phyloP scores from a whole-genome alignment of 2,888 invertebrate genomes.

The Drosophila recens region DNA sequence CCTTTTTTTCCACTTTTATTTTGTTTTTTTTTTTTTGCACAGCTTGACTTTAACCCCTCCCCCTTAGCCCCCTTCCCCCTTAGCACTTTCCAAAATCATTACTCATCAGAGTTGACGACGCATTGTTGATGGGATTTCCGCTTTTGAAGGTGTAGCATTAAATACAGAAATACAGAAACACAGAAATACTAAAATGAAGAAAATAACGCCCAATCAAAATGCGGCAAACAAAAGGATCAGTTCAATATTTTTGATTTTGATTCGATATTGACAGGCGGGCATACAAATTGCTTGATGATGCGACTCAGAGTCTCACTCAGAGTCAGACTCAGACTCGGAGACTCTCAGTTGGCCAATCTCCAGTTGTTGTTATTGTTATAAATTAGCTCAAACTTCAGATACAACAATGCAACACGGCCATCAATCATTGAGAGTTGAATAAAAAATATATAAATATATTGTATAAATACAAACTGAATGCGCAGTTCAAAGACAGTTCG shows the following conservation, averaged over 20 bases:
- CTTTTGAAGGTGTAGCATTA: slow-evolving; percentile 60
- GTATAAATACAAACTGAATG: slow-evolving; percentile 24
- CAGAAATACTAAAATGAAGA: slow-evolving; percentile 29
- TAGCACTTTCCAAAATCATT: slow-evolving; percentile 68
- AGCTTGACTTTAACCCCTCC: slow-evolving; percentile 67
- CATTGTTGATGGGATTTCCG: slow-evolving; percentile 76
- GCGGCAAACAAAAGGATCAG: slow-evolving; percentile 75
- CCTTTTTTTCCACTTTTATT: slow-evolving; percentile 23
- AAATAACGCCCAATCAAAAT: slow-evolving; percentile 76
- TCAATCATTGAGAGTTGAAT: slow-evolving; percentile 62
- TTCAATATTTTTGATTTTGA: slow-evolving; percentile 79
- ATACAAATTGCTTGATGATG: slow-evolving; percentile 75
- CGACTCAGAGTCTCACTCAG: slow-evolving; percentile 27
- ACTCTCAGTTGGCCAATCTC: slow-evolving; percentile 49
- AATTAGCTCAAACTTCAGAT: slow-evolving; percentile 77
- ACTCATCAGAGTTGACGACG: slow-evolving; percentile 73
- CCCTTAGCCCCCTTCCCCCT: slow-evolving; percentile 1
- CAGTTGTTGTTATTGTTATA: slow-evolving; percentile 57
- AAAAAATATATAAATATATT: slow-evolving; percentile 12
- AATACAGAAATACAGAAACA: slow-evolving; percentile 36
- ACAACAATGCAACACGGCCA: slow-evolving; percentile 71
- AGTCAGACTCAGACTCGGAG: slow-evolving; percentile 2
- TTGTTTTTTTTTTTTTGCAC: slow-evolving; percentile 63
- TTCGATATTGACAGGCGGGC: slow-evolving; percentile 79
- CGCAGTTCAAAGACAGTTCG: slow-evolving; percentile 71